These are phyloP conservation scores for Strigamia crassipes DNA, from an alignment of 2,888 invertebrate species.

Conservation along the genomic window DNA sequence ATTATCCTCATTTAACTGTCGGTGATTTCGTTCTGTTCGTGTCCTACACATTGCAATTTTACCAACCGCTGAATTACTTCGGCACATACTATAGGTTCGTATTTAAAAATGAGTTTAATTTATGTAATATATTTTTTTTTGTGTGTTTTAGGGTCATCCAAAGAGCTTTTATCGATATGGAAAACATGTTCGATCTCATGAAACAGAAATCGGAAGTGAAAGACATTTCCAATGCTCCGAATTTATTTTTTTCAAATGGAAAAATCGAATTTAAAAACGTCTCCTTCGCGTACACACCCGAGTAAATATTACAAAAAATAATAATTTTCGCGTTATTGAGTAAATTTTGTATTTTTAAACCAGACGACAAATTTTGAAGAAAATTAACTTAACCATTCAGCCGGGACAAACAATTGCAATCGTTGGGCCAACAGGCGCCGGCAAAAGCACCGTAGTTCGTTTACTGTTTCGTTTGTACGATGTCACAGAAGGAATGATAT, in stretches of 20 bases:
- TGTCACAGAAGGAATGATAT: conserved; percentile 57
- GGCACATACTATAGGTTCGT: conserved; percentile 92
- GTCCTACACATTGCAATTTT: conserved; percentile 90
- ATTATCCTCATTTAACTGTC: conserved; percentile 72
- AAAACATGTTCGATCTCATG: conserved; percentile 97
- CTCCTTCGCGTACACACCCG: conserved; percentile 83
- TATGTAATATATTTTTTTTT: not conserved
- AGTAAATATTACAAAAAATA: conserved; percentile 59
- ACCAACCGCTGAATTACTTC: conserved; percentile 95
- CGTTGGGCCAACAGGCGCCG: conserved; percentile 80
- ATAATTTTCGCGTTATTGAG: not conserved
- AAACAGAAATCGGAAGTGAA: conserved; percentile 83
- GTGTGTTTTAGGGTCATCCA: conserved; percentile 80
- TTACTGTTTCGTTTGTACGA: conserved; percentile 63
- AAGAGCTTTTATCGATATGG: conserved; percentile 98
- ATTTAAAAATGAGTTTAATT: not conserved
- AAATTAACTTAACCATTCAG: conserved; percentile 77
- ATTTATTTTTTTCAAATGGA: conserved; percentile 68
- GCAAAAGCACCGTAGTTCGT: conserved; percentile 63
- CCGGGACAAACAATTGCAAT: conserved; percentile 77
- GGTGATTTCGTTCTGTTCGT: conserved; percentile 97
- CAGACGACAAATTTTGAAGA: conserved; percentile 68
- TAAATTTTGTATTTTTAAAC: not conserved
- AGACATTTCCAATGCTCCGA: conserved; percentile 79
- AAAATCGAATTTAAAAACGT: conserved; percentile 86